Conservation (phyloP, 2,113 vertebrate species). For the Myiozetetes cayanensis region DNA sequence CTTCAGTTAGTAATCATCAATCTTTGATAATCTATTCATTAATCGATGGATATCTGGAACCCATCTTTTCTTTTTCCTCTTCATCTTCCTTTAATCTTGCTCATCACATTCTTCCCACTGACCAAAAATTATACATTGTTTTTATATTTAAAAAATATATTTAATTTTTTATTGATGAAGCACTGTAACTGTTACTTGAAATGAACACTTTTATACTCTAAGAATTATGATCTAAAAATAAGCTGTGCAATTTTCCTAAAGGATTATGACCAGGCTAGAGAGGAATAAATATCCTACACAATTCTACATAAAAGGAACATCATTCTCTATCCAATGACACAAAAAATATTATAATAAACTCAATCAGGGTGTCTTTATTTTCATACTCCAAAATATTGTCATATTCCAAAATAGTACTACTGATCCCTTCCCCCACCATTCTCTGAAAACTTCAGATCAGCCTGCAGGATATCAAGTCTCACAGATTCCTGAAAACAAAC, state of each 20-base stretch:
- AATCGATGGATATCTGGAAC: not conserved
- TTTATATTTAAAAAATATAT: not conserved
- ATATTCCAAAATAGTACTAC: not conserved
- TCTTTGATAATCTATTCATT: not conserved
- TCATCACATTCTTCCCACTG: not conserved
- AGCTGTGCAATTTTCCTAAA: not conserved
- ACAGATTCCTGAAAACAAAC: not conserved
- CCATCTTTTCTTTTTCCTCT: not conserved
- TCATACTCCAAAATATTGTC: not conserved
- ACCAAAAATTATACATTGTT: not conserved
- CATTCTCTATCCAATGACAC: not conserved
- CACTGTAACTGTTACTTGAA: not conserved
- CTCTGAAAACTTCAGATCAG: not conserved
- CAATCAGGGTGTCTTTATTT: not conserved
- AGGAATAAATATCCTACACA: not conserved
- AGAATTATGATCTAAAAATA: not conserved
- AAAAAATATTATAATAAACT: not conserved
- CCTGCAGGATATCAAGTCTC: not conserved
- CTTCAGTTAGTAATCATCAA: not conserved
- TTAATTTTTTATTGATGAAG: not conserved
- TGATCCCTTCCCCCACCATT: not conserved
- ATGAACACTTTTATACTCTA: not conserved
- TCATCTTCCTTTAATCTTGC: not conserved
- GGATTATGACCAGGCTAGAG: not conserved
- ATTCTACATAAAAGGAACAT: not conserved